Evolutionary conservation across 2,797 vertebrate species (phyloP), one percentile per base, ranked within the genome.

Genomic region (Sebastes cheni): DNA sequence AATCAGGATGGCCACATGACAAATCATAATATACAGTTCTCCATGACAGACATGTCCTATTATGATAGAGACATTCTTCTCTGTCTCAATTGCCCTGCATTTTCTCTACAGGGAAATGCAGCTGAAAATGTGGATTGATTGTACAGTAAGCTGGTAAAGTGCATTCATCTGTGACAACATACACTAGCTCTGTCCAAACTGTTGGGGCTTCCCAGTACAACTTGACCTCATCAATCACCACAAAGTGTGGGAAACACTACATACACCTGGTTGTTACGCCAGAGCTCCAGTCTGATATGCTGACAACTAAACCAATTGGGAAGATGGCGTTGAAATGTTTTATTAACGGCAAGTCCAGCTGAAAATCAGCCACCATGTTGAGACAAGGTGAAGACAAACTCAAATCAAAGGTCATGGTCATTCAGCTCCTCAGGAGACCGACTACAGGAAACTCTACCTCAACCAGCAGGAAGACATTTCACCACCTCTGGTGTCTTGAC

Each of bases 401-500:
- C 6, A 29, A 23, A 3, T 25, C 11, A 27, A 32, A 46, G 58
- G 66, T 81, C 52, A 61, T 1, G 42, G 68, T 0, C 58, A 13
- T 34, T 67, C 25, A 42, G 54, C 32, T 77, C n/a, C 22, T 8
- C 36, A 4, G 14, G 54, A 71, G 32, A 55, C 1, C 5, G 4
- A 12, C 25, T 12, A 23, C 59, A 66, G 55, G 61, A 79, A 77
- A 50, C 59, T 36, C 12, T 66, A 16, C 27, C 55, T 39, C 74
- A n/a, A 16, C 20, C 23, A 8, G 25, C 70, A 72, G 79, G 67
- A 62, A 81, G 69, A 30, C 27, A 20, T 68, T 67, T 87, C 65
- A 79, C 25, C 67, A 68, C 56, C 71, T 72, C 34, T 23, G 14
- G 22, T 42, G 23, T 75, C 50, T 18, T 3, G 23, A 34, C 67